Conservation (phyloP, 2,888 invertebrate species). For the Xestia ashworthii region DNA sequence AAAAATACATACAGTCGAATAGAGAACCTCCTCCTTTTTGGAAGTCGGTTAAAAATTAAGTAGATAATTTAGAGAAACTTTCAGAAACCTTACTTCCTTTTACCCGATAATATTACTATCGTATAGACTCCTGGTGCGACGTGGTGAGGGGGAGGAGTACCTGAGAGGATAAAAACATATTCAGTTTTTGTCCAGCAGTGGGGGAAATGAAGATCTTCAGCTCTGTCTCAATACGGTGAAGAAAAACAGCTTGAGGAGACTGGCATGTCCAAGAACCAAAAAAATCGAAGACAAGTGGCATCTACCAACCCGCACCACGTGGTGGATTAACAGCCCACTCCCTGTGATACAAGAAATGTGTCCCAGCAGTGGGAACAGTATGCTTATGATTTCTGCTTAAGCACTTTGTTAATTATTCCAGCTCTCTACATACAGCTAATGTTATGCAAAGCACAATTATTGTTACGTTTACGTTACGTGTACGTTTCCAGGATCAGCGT, state of each 20-base stretch:
- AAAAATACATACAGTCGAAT: too few species aligned
- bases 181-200: background rate
- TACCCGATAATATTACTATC: background rate
- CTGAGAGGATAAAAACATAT: background rate
- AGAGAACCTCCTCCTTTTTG: too few species aligned
- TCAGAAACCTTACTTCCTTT: background rate
- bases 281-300: background rate
- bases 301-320: background rate
- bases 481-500: too few species aligned
- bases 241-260: background rate
- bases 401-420: background rate
- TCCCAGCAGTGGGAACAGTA: background rate
- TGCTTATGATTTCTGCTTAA: background rate
- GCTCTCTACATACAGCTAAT: background rate
- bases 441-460: background rate
- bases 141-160: background rate
- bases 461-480: too few species aligned
- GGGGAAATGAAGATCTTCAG: background rate
- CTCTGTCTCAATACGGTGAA: background rate
- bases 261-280: background rate
- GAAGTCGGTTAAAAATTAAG: too few species aligned
- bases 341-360: background rate
- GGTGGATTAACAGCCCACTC: background rate
- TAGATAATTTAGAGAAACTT: background rate
- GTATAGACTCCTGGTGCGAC: background rate